Evolutionary conservation across 2,113 vertebrate species (phyloP).

Genomic region (Seriola rivoliana): DNA sequence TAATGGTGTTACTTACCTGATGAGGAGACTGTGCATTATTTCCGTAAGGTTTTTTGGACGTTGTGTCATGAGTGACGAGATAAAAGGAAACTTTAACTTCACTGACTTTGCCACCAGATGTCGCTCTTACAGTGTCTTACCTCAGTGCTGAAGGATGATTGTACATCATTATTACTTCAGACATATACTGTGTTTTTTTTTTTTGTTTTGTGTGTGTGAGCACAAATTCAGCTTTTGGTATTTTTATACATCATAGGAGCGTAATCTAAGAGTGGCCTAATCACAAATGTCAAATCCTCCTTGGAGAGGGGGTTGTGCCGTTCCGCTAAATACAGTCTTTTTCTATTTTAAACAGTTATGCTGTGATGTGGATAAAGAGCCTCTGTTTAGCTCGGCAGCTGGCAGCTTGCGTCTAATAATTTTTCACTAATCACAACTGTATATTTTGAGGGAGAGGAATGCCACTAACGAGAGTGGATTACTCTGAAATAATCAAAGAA

Average conservation of each 20-base stretch:
- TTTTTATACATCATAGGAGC: slow-evolving; percentile 26
- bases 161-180: background rate
- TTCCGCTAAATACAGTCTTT: slow-evolving; percentile 31
- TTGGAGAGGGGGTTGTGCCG: background rate
- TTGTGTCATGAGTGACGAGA: background rate
- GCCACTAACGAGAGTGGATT: slow-evolving; percentile 57
- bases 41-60: background rate
- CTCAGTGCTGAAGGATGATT: background rate
- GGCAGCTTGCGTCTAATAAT: slow-evolving; percentile 54
- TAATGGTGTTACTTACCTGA: background rate
- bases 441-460: slow-evolving; percentile 49
- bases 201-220: too few species aligned
- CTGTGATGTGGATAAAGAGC: slow-evolving; percentile 39
- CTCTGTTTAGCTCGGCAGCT: slow-evolving; percentile 35
- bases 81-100: background rate
- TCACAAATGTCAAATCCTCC: slow-evolving; percentile 19
- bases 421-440: slow-evolving; percentile 52
- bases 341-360: slow-evolving; percentile 56
- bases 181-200: background rate
- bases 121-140: slow-evolving; percentile 18
- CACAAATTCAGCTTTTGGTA: slow-evolving; percentile 12
- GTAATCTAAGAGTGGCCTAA: background rate
- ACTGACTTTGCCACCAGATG: slow-evolving; percentile 31
- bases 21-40: background rate
- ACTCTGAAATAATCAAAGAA: slow-evolving; percentile 65